A percentile compares a stretch with the other conserved stretches of the same genome.
These are phyloP conservation scores for Amyelois transitella DNA, from an alignment of 1,140 invertebrate genomes.

Conservation along the genomic window DNA sequence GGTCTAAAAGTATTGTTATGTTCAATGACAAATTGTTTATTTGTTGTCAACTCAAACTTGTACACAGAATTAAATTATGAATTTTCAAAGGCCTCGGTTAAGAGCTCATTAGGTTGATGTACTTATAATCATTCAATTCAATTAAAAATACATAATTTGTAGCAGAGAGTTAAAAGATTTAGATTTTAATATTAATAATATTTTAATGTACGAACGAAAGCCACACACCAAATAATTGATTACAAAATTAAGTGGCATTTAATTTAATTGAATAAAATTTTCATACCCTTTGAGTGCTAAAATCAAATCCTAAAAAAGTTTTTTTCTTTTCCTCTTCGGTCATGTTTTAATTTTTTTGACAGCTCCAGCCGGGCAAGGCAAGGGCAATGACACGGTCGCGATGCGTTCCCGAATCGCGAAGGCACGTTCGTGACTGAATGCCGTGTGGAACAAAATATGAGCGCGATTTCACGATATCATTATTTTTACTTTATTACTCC, in stretches of 20 bases:
- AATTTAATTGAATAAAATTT: conserved; percentile 5
- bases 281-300: conserved; percentile 88
- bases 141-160: too few species aligned
- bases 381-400: conserved; percentile 25
- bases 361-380: conserved; percentile 16
- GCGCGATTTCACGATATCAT: conserved; percentile 44
- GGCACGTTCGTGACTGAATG: conserved; percentile 40
- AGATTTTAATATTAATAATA: background rate
- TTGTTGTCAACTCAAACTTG: too few species aligned
- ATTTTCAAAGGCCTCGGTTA: too few species aligned
- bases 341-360: conserved; percentile 54
- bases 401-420: conserved; percentile 43
- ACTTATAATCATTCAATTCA: too few species aligned
- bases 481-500: conserved; percentile 31
- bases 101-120: too few species aligned
- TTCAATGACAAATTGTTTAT: background rate
- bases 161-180: background rate
- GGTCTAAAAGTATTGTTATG: too few species aligned
- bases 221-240: too few species aligned
- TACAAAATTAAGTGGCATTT: too few species aligned
- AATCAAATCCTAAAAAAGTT: conserved; percentile 84
- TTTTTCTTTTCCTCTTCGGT: conserved; percentile 55
- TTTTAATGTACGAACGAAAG: too few species aligned
- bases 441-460: conserved; percentile 25
- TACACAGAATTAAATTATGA: too few species aligned